phyloP scores from a whole-genome alignment of 1,140 invertebrate genomes.

The Arctopsyche grandis region DNA sequence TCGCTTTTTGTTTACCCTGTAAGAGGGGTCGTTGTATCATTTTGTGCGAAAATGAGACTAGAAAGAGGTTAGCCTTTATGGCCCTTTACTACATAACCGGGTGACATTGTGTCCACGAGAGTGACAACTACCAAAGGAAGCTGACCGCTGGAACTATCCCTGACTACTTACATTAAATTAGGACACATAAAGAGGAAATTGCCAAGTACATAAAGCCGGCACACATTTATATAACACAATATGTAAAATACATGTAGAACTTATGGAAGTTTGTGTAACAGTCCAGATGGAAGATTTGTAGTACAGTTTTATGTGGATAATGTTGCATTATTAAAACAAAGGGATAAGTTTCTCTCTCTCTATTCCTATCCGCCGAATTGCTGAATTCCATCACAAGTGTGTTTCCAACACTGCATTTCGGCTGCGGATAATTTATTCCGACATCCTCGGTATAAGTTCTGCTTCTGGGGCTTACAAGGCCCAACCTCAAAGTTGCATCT shows the following conservation, averaged over 20 bases:
- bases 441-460: slow-evolving; percentile 20
- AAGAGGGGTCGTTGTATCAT: slow-evolving; percentile 14
- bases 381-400: slow-evolving; percentile 32
- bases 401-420: slow-evolving; percentile 20
- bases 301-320: no score
- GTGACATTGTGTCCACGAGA: slow-evolving; percentile 34
- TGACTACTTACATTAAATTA: slow-evolving; percentile 7
- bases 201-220: slow-evolving; percentile 2
- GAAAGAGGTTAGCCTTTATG: slow-evolving; percentile 28
- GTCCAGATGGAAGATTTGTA: no score
- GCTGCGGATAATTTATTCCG: slow-evolving; percentile 23
- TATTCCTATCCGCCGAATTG: slow-evolving; percentile 16
- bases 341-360: slow-evolving; percentile 28
- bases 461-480: slow-evolving; percentile 31
- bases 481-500: slow-evolving; percentile 13
- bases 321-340: slow-evolving; percentile 22
- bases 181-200: slow-evolving; percentile 24
- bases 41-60: slow-evolving; percentile 22
- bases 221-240: neutral
- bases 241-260: neutral
- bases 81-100: slow-evolving; percentile 27
- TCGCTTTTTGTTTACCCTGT: slow-evolving; percentile 19
- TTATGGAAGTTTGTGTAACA: neutral
- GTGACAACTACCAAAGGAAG: slow-evolving; percentile 38
- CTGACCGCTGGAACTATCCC: slow-evolving; percentile 21